Conservation (phyloP, 2,113 vertebrate genomes). For the Toxostoma redivivum region DNA sequence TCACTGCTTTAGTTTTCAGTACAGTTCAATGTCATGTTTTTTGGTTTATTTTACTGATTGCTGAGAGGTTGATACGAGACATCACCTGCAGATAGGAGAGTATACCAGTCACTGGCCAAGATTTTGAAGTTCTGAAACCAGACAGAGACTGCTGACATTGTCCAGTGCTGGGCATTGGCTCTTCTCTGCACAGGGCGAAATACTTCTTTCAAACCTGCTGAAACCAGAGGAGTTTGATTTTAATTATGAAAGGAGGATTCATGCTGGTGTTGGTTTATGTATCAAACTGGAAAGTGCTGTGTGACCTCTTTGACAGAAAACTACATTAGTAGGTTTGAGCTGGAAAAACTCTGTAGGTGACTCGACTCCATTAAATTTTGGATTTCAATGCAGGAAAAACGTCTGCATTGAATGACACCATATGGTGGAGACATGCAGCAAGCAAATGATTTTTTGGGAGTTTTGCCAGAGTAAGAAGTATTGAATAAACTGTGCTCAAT, state of each 20-base stretch:
- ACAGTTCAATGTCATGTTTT: not conserved
- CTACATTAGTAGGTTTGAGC: constrained; percentile 2
- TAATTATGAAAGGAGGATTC: not conserved
- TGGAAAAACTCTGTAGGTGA: constrained; percentile 38
- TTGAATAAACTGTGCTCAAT: constrained; percentile 61
- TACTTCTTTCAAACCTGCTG: not conserved
- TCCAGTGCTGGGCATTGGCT: not conserved
- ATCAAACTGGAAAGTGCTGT: not conserved
- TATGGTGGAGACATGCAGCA: constrained; percentile 59
- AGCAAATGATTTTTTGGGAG: constrained; percentile 55
- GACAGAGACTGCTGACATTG: not conserved
- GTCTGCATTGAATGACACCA: constrained; percentile 55
- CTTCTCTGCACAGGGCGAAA: not conserved
- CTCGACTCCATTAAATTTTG: not conserved
- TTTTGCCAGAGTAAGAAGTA: constrained; percentile 53
- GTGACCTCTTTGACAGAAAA: constrained; percentile 15
- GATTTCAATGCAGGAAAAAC: constrained; percentile 24
- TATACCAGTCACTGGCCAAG: not conserved
- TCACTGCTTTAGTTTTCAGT: not conserved
- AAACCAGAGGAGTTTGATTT: constrained; percentile 1
- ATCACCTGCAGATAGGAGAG: not conserved
- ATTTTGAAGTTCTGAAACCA: not conserved
- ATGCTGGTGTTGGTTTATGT: not conserved
- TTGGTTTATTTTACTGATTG: not conserved
- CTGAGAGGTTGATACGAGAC: not conserved